Conservation (phyloP, 1,140 invertebrate genomes). For the Phymastichus coffea region DNA sequence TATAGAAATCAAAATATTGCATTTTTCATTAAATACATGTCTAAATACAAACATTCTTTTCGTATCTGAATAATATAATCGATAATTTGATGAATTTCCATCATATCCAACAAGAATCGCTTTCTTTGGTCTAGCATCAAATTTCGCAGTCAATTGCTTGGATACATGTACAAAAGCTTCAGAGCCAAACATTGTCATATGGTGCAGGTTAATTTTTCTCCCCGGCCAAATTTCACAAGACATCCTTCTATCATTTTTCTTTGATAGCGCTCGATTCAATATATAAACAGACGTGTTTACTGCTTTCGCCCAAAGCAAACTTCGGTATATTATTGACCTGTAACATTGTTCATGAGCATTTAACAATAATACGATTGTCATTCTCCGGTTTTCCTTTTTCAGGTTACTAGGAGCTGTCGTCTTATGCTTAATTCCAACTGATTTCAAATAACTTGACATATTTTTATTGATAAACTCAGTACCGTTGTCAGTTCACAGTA, state of each 20-base stretch:
- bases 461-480: constrained; percentile 23
- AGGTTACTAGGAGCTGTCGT: constrained; percentile 41
- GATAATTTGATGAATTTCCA: constrained; percentile 19
- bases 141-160: constrained; percentile 38
- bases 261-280: constrained; percentile 30
- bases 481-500: constrained; percentile 31
- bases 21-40: too few relatives aligned
- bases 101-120: constrained; percentile 34
- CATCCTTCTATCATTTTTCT: constrained; percentile 4
- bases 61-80: background rate
- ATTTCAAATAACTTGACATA: background rate
- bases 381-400: constrained; percentile 50
- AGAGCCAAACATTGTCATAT: constrained; percentile 45
- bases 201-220: constrained; percentile 29
- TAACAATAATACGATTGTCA: constrained; percentile 47
- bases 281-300: constrained; percentile 41
- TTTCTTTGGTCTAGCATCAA: constrained; percentile 31
- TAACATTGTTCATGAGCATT: constrained; percentile 48
- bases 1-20: too few relatives aligned
- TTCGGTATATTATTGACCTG: constrained; percentile 39
- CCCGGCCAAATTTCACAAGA: constrained; percentile 34
- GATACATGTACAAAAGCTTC: constrained; percentile 41
- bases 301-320: constrained; percentile 53
- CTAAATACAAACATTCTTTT: background rate
- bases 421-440: constrained; percentile 18